A percentile compares a stretch with the other conserved stretches of the same genome.
Evolutionary conservation across 2,888 invertebrate genomes (phyloP).

Genomic region (Andrena camellia): DNA sequence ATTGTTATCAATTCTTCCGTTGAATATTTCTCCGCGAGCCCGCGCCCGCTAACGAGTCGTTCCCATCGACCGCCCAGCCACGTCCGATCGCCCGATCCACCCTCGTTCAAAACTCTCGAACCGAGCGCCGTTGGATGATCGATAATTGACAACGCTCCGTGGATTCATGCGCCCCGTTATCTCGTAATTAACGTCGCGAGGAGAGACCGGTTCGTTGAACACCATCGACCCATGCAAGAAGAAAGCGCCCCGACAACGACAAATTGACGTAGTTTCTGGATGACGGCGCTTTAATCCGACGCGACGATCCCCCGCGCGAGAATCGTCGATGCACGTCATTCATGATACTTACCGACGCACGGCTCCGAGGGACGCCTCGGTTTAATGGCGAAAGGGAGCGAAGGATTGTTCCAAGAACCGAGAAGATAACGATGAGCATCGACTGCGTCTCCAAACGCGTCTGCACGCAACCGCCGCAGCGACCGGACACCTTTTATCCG

Average conservation of each 20-base stretch:
- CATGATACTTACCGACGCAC: neutral
- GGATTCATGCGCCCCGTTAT: conserved; percentile 29
- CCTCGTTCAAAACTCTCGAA: neutral
- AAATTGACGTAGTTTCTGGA: conserved; percentile 40
- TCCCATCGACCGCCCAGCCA: neutral
- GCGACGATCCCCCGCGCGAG: neutral
- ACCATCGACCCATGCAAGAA: conserved; percentile 18
- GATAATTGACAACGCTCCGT: conserved; percentile 32
- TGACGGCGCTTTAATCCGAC: neutral
- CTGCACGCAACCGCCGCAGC: conserved; percentile 23
- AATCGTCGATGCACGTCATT: neutral
- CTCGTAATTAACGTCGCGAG: conserved; percentile 48
- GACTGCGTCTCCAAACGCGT: conserved; percentile 12
- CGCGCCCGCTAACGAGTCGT: neutral
- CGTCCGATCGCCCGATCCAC: neutral
- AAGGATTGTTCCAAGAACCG: neutral
- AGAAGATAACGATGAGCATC: neutral
- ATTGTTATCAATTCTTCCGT: neutral
- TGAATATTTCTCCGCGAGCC: no score
- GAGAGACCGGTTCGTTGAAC: conserved; percentile 15
- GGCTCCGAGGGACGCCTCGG: neutral
- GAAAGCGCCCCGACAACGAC: conserved; percentile 48
- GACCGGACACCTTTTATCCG: conserved; percentile 17
- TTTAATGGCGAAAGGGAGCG: no score
- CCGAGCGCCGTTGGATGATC: conserved; percentile 21